Evolutionary conservation across 2,113 vertebrate genomes (phyloP).

Genomic region (Carassius gibelio): DNA sequence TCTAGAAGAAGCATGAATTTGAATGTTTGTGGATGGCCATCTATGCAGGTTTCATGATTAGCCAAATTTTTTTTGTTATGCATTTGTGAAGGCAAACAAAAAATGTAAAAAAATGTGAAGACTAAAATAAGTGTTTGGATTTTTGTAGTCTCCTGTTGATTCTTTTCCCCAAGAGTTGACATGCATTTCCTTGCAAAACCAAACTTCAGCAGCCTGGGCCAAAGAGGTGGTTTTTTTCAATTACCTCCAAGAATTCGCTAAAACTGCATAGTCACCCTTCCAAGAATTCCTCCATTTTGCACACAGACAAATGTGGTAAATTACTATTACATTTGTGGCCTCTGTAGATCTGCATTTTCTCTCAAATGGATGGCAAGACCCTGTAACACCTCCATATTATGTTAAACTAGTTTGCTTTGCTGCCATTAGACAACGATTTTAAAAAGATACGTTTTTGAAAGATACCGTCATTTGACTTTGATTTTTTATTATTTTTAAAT

Average conservation of each 20-base stretch:
- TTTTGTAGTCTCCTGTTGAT: constrained; percentile 45
- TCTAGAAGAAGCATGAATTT: constrained; percentile 8
- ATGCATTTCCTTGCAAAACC: constrained; percentile 60
- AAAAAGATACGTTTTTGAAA: background rate
- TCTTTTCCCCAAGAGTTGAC: constrained; percentile 47
- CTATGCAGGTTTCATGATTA: constrained; percentile 42
- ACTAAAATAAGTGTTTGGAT: constrained; percentile 21
- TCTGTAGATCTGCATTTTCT: constrained; percentile 9
- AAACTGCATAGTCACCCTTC: constrained; percentile 59
- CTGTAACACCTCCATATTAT: too few species aligned
- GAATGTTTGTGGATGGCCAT: background rate
- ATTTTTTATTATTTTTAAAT: background rate
- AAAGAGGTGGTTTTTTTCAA: constrained; percentile 59
- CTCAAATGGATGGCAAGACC: background rate
- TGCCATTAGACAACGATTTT: background rate
- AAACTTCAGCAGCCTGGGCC: constrained; percentile 53
- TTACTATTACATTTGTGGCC: constrained; percentile 25
- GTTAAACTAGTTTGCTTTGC: background rate
- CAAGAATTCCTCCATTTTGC: constrained; percentile 52
- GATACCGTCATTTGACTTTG: background rate
- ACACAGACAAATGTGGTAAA: constrained; percentile 23
- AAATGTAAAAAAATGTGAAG: background rate
- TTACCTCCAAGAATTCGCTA: constrained; percentile 58
- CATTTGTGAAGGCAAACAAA: constrained; percentile 31
- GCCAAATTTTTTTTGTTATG: constrained; percentile 37